phyloP scores from a whole-genome alignment of 2,113 vertebrate genomes.

The Chaetura pelagica region DNA sequence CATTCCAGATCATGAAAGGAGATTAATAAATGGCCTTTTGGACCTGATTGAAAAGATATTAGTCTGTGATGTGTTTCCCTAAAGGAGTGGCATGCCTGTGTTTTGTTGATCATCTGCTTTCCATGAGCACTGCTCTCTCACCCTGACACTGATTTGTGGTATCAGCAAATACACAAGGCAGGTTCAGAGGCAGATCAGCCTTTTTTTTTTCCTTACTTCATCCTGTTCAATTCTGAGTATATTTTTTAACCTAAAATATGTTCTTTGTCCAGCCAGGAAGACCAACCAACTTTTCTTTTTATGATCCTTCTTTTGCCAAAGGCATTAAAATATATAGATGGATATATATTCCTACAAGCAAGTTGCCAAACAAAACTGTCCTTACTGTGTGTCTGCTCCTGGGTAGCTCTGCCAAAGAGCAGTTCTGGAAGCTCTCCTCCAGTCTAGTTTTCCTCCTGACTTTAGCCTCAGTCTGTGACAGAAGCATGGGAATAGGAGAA shows the following conservation, averaged over 20 bases:
- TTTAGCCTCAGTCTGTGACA: background rate
- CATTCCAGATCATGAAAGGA: constrained; percentile 20
- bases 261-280: background rate
- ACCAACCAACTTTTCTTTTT: constrained; percentile 24
- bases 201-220: background rate
- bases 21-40: background rate
- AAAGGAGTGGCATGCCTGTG: background rate
- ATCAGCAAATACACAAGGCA: background rate
- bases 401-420: constrained; percentile 25
- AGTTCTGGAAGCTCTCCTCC: background rate
- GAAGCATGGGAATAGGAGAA: background rate
- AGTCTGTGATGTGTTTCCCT: background rate
- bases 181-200: background rate
- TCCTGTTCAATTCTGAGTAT: background rate
- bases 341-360: background rate
- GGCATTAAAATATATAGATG: background rate
- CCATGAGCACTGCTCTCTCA: background rate
- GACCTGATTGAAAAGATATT: background rate
- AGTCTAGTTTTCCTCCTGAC: background rate
- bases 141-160: background rate
- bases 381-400: background rate
- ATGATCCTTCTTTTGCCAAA: constrained; percentile 13
- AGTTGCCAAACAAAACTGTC: constrained; percentile 43
- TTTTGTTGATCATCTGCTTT: background rate
- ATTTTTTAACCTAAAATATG: background rate